Evolutionary conservation across 2,113 vertebrate species (phyloP).

Genomic region (Chaenogobius annularis): DNA sequence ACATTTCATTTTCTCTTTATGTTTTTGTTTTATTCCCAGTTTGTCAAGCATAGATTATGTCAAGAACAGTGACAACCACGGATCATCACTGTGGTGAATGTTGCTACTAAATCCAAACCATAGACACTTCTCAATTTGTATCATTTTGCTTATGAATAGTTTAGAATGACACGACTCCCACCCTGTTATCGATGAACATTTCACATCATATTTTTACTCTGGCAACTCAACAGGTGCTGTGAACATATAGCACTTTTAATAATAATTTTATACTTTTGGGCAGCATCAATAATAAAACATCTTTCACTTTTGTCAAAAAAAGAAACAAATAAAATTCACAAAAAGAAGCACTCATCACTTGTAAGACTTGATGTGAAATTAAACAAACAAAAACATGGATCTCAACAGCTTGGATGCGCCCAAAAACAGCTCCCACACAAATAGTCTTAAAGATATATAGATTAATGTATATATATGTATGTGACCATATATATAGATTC

Average conservation of each 20-base stretch:
- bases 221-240: constrained; percentile 49
- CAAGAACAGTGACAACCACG: constrained; percentile 70
- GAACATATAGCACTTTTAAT: constrained; percentile 57
- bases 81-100: constrained; percentile 64
- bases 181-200: constrained; percentile 34
- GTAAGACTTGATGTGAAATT: constrained; percentile 36
- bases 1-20: constrained; percentile 57
- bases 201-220: constrained; percentile 40
- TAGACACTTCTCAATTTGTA: constrained; percentile 44
- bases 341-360: constrained; percentile 43
- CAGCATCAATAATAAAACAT: constrained; percentile 59
- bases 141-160: constrained; percentile 24
- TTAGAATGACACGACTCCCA: constrained; percentile 31
- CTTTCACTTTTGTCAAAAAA: constrained; percentile 45
- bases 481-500: constrained; percentile 69
- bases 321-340: constrained; percentile 69
- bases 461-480: constrained; percentile 61
- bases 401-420: constrained; percentile 48
- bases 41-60: constrained; percentile 73
- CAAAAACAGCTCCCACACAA: constrained; percentile 56
- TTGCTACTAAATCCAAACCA: constrained; percentile 67
- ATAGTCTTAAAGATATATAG: constrained; percentile 66
- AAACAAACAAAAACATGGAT: constrained; percentile 48
- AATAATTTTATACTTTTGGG: constrained; percentile 31
- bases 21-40: constrained; percentile 61